Percentiles rank a stretch among this genome's conserved stretches.
Conservation (phyloP, 2,113 vertebrate genomes). For the Noctilio leporinus region DNA sequence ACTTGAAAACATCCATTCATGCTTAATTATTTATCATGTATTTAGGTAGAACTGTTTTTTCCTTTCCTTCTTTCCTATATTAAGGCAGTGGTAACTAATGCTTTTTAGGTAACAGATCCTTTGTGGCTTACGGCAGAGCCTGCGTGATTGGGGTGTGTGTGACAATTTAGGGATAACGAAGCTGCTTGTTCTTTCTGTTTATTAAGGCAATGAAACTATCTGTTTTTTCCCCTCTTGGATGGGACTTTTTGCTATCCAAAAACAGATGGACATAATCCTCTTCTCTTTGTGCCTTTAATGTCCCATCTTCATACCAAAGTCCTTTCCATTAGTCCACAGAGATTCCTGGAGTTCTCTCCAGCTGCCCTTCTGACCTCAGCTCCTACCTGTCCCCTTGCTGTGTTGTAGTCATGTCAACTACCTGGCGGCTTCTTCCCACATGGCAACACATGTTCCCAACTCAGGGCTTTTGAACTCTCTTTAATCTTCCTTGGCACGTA, state of each 20-base stretch:
- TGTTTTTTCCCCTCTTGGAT: neutral
- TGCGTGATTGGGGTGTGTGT: neutral
- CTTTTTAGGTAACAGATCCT: neutral
- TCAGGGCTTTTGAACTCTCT: neutral
- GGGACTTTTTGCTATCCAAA: neutral
- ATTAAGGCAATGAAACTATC: neutral
- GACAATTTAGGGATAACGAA: slow-evolving; percentile 6
- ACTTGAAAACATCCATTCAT: neutral
- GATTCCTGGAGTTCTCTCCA: neutral
- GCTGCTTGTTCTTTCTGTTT: neutral
- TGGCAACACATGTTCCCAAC: neutral
- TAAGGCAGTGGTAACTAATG: neutral
- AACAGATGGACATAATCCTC: neutral
- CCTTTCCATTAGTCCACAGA: neutral
- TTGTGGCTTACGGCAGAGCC: neutral
- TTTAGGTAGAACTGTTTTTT: slow-evolving; percentile 3
- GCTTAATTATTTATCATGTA: neutral
- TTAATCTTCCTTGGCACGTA: neutral
- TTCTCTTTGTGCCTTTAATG: slow-evolving; percentile 15
- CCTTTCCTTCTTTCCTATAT: neutral
- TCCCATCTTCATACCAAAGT: neutral
- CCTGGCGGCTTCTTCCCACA: neutral
- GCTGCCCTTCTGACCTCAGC: neutral
- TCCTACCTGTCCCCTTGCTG: neutral
- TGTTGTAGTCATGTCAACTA: neutral